Base-by-base conservation (phyloP, 2,888 invertebrate genomes). In the Drosophila anomalipes region DNA sequence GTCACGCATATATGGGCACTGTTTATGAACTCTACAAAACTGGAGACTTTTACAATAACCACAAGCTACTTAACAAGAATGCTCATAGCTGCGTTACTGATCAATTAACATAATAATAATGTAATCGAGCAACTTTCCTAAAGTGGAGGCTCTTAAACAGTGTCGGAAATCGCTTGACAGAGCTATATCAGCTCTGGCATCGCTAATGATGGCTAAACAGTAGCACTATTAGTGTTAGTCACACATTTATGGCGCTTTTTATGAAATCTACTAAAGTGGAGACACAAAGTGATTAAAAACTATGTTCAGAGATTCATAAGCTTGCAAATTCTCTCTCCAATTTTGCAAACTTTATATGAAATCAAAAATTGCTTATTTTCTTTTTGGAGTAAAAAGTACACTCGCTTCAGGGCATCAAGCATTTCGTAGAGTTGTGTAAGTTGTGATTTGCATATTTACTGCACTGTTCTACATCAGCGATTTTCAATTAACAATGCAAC, bases 1-100 rank as follows among this genome's bases (percentile, higher is more conserved):
- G 52, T 61, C 41, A 41, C 16, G 39, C 76, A 61, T 54, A 64
- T 74, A 74, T 77, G 70, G 74, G 63, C 70, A 56, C 37, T 69
- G 62, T 77, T 78, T 70, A 77, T 74, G 74, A 78, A 78, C 79
- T 77, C 79, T 74, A 78, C 78, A 62, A 78, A 78, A 74, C 61
- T 77, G 78, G 64, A 78, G 78, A 77, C 74, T 77, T 77, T 68
- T 30, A 32, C 68, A 63, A 58, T 35, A 39, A 39, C 52, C 57
- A 51, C 56, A 4, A 52, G 28, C 39, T 22, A 41, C 14, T 53
- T 39, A 12, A 59, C 32, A 44, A n/a, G 32, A 47, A 33, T 70
- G 39, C 28, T 54, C 49, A 41, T 35, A 33, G 47, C 37, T 19
- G 10, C 7, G 4, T 28, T 4, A 16, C 28, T 4, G 19, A 39